phyloP scores from a whole-genome alignment of 2,888 invertebrate species.

The Plagodis pulveraria region DNA sequence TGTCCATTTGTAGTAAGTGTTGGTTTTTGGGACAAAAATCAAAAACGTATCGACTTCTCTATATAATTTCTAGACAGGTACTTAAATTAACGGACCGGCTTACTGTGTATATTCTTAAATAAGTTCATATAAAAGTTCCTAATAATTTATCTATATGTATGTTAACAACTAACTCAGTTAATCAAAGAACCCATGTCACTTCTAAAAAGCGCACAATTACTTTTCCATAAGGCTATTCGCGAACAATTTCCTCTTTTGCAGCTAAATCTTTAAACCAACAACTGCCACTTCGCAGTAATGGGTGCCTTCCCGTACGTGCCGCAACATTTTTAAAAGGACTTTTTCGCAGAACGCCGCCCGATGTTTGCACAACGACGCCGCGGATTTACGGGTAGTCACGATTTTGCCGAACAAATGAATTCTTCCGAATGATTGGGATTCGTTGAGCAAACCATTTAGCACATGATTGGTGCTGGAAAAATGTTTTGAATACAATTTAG shows the following conservation, averaged over 20 bases:
- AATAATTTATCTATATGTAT: too few relatives aligned
- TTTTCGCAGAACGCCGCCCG: constrained; percentile 76
- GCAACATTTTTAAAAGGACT: constrained; percentile 84
- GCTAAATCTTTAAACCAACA: constrained; percentile 83
- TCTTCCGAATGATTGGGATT: constrained; percentile 73
- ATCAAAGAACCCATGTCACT: constrained; percentile 16
- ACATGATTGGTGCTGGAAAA: constrained; percentile 52
- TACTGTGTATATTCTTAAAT: too few relatives aligned
- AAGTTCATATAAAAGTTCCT: too few relatives aligned
- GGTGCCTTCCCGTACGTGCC: constrained; percentile 82
- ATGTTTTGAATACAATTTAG: constrained; percentile 37
- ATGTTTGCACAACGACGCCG: constrained; percentile 64
- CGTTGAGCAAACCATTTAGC: constrained; percentile 70
- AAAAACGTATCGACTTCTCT: too few relatives aligned
- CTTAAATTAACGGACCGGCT: too few relatives aligned
- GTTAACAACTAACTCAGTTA: too few relatives aligned
- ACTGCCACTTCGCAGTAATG: constrained; percentile 81
- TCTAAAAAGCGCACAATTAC: constrained; percentile 18
- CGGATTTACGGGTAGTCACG: constrained; percentile 70
- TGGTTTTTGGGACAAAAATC: too few relatives aligned
- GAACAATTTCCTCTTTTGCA: constrained; percentile 58
- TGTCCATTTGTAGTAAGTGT: too few relatives aligned
- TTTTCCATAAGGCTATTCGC: constrained; percentile 14
- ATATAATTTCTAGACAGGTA: too few relatives aligned
- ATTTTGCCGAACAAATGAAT: constrained; percentile 79